Evolutionary conservation across 2,797 vertebrate genomes (phyloP), one percentile per base, ranked within the genome.

Genomic region (Alosa sapidissima): DNA sequence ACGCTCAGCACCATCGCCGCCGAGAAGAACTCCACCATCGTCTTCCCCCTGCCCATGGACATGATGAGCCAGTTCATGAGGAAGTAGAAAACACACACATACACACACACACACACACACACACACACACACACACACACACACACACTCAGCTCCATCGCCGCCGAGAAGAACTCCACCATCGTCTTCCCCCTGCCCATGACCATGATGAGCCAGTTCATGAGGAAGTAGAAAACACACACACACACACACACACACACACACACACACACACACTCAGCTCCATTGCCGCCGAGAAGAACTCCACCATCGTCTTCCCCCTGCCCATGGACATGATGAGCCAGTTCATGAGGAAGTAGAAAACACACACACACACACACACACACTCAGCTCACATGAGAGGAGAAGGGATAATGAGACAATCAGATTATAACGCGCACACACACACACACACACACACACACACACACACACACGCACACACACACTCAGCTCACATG

Each of bases 271-370:
- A 54, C 52, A 54, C n/a, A n/a, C 95, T 96, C 84, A 95, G 33
- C 91, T 94, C 94, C 90, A 96, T 96, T 0, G 95, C 96, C 0
- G 91, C 93, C 0, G 96, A 96, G 92, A 96, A 96, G 91, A 96
- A 96, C 94, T 96, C 96, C 89, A 96, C 96, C 88, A 96, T 96
- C 88, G 92, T 96, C 89, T 96, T 96, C 92, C 95, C 96, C 13
- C 90, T 96, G 88, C 96, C 96, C 85, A 94, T 96, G 60, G 95
- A 96, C 1, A 0, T 96, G 1, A 36, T 96, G 0, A 49, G 83
- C 81, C 93, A 93, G 86, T 95, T 96, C 81, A 90, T 96, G 82
- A 81, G 48, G 36, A 95, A 95, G 86, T 92, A 72, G 65, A 16
- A 11, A 0, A 68, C n/a, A 68, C 24, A 28, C n/a, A 58, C 16